Base-by-base conservation (phyloP, 2,113 vertebrate genomes). In the Amazona guildingii region DNA sequence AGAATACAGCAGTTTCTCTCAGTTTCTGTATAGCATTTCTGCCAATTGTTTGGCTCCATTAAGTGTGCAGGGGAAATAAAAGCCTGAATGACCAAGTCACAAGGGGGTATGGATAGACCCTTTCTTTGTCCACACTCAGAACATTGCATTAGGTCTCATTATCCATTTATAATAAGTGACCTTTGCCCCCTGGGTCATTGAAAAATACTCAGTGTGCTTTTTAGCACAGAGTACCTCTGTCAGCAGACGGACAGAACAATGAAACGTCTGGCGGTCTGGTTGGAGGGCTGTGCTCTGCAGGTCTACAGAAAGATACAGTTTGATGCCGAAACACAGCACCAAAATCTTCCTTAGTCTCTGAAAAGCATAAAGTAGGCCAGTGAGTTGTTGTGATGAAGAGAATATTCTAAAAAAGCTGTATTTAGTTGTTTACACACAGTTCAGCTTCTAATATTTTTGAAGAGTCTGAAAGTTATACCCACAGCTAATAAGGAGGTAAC, bases 101-200 rank as follows among this genome's bases (percentile, higher is more conserved):
- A 97, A 98, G 98, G 98, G 98, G 97, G 97, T 98, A 92, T 97
- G 96, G 97, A 98, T 97, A 98, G 98, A 97, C 97, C 97, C 97
- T 98, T 97, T 97, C 98, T 98, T 98, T 98, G 98, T 98, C 98
- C 98, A 96, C 95, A 95, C 97, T 97, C 97, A 75, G 98, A 98
- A 97, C 96, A 97, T 96, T 98, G 97, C 98, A 98, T 98, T 98
- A 98, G 98, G 98, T 98, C 98, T 98, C 98, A 98, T 98, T 98
- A 98, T 98, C 98, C 98, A 98, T 98, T 98, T 98, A 98, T 98
- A 98, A 98, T 98, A 98, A 95, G 97, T 97, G 98, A 98, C 98
- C 98, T 98, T 97, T 98, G 97, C 86, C 97, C 98, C 86, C 79
- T 94, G 91, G 98, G 98, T 98, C 98, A 98, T 73, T 97, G 97